Base-by-base conservation (phyloP, 2,113 vertebrate genomes). In the Myxocyprinus asiaticus region DNA sequence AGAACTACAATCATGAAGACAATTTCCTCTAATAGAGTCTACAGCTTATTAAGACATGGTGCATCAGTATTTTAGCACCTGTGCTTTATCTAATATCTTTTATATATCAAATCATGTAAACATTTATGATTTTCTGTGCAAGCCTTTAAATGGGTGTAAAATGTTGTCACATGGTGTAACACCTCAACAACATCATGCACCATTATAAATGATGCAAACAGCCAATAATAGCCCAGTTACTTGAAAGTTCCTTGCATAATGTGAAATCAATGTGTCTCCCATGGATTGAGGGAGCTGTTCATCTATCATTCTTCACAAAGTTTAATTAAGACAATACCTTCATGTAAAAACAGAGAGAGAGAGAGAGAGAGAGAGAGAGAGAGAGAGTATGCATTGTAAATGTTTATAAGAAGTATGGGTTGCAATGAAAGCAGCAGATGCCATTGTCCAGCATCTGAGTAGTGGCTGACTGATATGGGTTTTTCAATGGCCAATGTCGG, bases 271-370 rank as follows among this genome's bases (percentile, higher is more conserved):
- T 90, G 83, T 8, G 78, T 87, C 82, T 87, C 77, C 80, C 77
- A 77, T 17, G 61, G 84, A 87, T 79, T 80, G 76, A 43, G 66
- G 70, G 81, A 33, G 67, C 5, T 68, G 67, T 68, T 85, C 80
- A 85, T 92, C 73, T 51, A 86, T 90, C 86, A 88, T 66, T 73
- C 67, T 59, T 83, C 77, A 75, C 72, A 48, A 64, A 48, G 68
- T 85, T 79, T 91, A 89, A 91, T 90, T 89, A 90, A 90, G 89
- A 90, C 84, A 81, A 81, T 42, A 58, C 75, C 69, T 85, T 81
- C 70, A 55, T 63, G 76, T 83, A 87, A 86, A 88, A 67, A 86
- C 8, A 81, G 81, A 82, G 81, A 81, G 72, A 81, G 22, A 33
- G 22, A 33, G 22, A 33, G 22, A 33, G 22, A 33, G 22, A 33